Conservation (phyloP, 2,888 invertebrate genomes). For the Zeuzera pyrina region DNA sequence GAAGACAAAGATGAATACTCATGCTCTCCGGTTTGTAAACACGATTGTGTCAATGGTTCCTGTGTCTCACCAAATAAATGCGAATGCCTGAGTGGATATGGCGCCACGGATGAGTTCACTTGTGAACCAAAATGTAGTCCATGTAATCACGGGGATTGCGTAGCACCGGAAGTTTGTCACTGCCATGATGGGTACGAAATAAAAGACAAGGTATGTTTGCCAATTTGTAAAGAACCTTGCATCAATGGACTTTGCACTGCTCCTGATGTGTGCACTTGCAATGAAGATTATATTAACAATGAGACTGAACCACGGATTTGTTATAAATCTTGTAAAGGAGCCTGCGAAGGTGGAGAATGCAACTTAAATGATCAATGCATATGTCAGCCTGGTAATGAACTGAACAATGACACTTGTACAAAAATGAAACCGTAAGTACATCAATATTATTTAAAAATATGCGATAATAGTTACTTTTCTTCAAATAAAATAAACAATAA, state of each 20-base stretch:
- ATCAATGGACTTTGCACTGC: slow-evolving; percentile 33
- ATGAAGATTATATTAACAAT: slow-evolving; percentile 25
- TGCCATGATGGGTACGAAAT: neutral
- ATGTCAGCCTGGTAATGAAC: slow-evolving; percentile 25
- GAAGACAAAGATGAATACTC: slow-evolving; percentile 5
- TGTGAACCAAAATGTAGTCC: slow-evolving; percentile 4
- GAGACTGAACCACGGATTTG: slow-evolving; percentile 20
- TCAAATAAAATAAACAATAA: too few species aligned
- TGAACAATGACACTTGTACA: slow-evolving; percentile 26
- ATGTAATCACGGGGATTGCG: slow-evolving; percentile 15
- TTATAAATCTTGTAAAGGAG: slow-evolving; percentile 25
- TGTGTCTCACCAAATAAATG: slow-evolving; percentile 18
- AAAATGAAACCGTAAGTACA: slow-evolving; percentile 31
- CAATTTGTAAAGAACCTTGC: slow-evolving; percentile 39
- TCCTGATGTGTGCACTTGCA: slow-evolving; percentile 38
- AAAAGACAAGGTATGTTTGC: slow-evolving; percentile 24
- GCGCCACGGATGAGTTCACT: slow-evolving; percentile 17
- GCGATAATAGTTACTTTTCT: too few species aligned
- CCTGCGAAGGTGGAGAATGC: slow-evolving; percentile 32
- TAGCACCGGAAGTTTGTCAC: slow-evolving; percentile 12
- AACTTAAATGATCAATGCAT: slow-evolving; percentile 25
- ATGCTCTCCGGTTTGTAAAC: slow-evolving; percentile 23
- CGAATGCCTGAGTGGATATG: too few species aligned
- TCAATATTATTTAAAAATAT: too few species aligned
- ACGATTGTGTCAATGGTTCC: slow-evolving; percentile 6